A percentile compares a stretch with the other conserved stretches of the same genome.
Evolutionary conservation across 1,140 invertebrate species (phyloP).

Genomic region (Coptotermes formosanus): DNA sequence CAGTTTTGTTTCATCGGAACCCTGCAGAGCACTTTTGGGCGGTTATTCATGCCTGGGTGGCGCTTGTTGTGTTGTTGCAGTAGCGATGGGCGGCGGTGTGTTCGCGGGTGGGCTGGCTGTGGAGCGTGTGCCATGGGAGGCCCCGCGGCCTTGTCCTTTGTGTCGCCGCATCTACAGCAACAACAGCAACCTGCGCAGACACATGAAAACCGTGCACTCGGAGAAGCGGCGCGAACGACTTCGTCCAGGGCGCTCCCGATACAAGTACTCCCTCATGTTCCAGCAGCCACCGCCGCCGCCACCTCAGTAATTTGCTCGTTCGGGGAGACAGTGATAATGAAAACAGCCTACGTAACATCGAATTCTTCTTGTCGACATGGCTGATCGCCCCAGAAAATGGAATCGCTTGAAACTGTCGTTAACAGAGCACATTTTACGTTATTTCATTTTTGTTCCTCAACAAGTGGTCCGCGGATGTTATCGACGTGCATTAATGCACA

Average conservation of each 20-base stretch:
- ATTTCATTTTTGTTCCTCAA: too few species aligned
- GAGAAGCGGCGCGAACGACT: conserved; percentile 40
- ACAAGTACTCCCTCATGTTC: conserved; percentile 27
- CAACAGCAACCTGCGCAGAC: conserved; percentile 50
- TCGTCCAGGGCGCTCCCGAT: conserved; percentile 36
- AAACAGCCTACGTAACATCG: too few species aligned
- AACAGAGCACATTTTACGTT: too few species aligned
- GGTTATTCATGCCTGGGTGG: not conserved
- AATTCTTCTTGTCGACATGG: too few species aligned
- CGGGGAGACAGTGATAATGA: too few species aligned
- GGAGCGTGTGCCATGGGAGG: conserved; percentile 40
- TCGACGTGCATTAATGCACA: too few species aligned
- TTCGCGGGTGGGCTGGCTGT: conserved; percentile 21
- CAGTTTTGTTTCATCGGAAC: too few species aligned
- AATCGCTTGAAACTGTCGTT: too few species aligned
- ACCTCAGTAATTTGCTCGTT: not conserved
- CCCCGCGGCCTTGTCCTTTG: conserved; percentile 46
- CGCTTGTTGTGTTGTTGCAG: conserved; percentile 24
- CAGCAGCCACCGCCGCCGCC: not conserved
- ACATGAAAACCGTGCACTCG: conserved; percentile 47
- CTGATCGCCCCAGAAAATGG: too few species aligned
- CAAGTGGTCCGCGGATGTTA: too few species aligned
- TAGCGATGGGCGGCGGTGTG: conserved; percentile 20
- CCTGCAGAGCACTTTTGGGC: not conserved
- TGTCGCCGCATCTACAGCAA: conserved; percentile 51